phyloP scores from a whole-genome alignment of 2,113 vertebrate species.

The Labeo rohita region DNA sequence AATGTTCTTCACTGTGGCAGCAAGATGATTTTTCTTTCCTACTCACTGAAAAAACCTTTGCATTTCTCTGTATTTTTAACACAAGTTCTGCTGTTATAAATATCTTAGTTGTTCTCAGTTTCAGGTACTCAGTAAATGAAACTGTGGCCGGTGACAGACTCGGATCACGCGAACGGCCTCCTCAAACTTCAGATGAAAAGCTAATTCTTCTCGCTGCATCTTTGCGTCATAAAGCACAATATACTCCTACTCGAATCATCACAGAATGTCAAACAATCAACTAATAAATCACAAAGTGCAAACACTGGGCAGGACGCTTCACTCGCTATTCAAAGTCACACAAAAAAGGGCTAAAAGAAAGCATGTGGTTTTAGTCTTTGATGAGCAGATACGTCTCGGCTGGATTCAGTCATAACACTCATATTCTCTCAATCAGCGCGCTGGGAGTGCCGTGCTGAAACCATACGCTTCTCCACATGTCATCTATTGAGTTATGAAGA shows the following conservation, averaged over 20 bases:
- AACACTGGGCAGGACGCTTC: not conserved
- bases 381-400: not conserved
- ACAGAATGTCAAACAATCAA: not conserved
- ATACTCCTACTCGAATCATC: not conserved
- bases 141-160: constrained; percentile 48
- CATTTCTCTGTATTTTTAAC: constrained; percentile 63
- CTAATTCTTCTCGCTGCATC: not conserved
- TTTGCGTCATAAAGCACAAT: not conserved
- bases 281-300: not conserved
- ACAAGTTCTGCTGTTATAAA: constrained; percentile 65
- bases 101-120: constrained; percentile 71
- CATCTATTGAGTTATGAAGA: constrained; percentile 24
- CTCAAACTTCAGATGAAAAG: not conserved
- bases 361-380: not conserved
- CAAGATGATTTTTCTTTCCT: not conserved
- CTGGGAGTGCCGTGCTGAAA: constrained; percentile 27
- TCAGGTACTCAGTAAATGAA: constrained; percentile 73
- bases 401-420: constrained; percentile 1
- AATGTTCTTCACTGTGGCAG: not conserved
- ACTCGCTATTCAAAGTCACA: not conserved
- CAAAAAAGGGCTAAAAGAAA: not conserved
- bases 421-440: not conserved
- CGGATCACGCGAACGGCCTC: not conserved
- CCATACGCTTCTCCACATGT: constrained; percentile 30
- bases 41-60: constrained; percentile 55